Evolutionary conservation across 2,888 invertebrate genomes (phyloP).

Genomic region (Mythimna albipuncta): DNA sequence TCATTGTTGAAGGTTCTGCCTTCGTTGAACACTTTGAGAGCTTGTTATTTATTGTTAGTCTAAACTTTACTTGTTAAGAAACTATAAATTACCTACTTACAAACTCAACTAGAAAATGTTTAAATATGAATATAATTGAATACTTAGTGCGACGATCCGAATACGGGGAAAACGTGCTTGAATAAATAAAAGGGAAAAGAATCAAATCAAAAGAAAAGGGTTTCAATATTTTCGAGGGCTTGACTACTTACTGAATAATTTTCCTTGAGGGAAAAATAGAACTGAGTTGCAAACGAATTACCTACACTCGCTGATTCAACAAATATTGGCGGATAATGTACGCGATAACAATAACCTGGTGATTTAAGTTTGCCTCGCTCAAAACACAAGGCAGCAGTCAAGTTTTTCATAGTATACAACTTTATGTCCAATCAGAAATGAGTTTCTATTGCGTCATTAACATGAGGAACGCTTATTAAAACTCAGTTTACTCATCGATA

Average conservation of each 20-base stretch:
- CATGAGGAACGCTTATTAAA: background rate
- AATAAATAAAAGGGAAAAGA: constrained; percentile 14
- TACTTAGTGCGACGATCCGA: constrained; percentile 2
- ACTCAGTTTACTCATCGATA: background rate
- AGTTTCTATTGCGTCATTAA: background rate
- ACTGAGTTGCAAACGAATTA: constrained; percentile 14
- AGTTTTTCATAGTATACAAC: background rate
- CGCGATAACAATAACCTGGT: background rate
- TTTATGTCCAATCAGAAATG: background rate
- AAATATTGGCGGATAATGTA: constrained; percentile 25
- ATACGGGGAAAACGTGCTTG: constrained; percentile 7
- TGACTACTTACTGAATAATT: constrained; percentile 7
- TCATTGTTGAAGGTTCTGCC: background rate
- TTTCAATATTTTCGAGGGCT: background rate
- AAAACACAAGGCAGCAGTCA: too few species aligned
- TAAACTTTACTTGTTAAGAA: constrained; percentile 2
- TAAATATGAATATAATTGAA: constrained; percentile 18
- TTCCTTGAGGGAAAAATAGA: constrained; percentile 4
- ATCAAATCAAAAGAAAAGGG: constrained; percentile 21
- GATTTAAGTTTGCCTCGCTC: background rate
- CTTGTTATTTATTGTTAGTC: background rate
- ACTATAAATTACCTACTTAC: background rate
- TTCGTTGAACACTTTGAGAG: background rate
- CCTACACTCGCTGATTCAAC: background rate
- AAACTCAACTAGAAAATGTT: background rate